Evolutionary conservation across 2,797 vertebrate genomes (phyloP).

Genomic region (Gobio occitaniae): DNA sequence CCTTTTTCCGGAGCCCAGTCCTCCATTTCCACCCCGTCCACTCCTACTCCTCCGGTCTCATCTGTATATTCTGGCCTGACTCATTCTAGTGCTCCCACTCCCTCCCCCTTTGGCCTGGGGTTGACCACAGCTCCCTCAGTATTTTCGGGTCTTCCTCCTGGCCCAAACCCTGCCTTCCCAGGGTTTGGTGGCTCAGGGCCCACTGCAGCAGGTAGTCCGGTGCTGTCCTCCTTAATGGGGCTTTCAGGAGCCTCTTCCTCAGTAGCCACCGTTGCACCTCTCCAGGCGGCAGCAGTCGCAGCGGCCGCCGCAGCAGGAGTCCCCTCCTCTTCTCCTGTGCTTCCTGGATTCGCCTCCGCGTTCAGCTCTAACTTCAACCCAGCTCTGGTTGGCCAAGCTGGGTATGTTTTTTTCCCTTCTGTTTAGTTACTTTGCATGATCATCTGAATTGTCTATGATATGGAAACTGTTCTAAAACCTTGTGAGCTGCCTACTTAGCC

Average conservation of each 20-base stretch:
- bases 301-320: slow-evolving; percentile 80
- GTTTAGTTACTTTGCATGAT: neutral
- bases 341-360: slow-evolving; percentile 94
- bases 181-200: slow-evolving; percentile 87
- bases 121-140: slow-evolving; percentile 87
- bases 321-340: slow-evolving; percentile 89
- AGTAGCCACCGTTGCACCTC: slow-evolving; percentile 87
- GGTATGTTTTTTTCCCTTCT: slow-evolving; percentile 71
- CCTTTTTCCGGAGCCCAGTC: slow-evolving; percentile 77
- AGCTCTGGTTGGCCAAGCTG: slow-evolving; percentile 85
- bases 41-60: slow-evolving; percentile 71
- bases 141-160: slow-evolving; percentile 82
- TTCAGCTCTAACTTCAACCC: slow-evolving; percentile 97
- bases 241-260: slow-evolving; percentile 84
- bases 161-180: slow-evolving; percentile 85
- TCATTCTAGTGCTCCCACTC: slow-evolving; percentile 72
- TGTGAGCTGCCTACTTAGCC: neutral
- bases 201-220: slow-evolving; percentile 84
- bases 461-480: neutral
- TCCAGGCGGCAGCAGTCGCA: slow-evolving; percentile 83
- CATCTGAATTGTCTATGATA: neutral
- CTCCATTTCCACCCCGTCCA: slow-evolving; percentile 73
- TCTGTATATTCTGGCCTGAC: slow-evolving; percentile 78
- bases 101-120: slow-evolving; percentile 87
- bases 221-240: slow-evolving; percentile 91